Base-by-base conservation (phyloP, 2,797 vertebrate species). In the Salarias fasciatus region DNA sequence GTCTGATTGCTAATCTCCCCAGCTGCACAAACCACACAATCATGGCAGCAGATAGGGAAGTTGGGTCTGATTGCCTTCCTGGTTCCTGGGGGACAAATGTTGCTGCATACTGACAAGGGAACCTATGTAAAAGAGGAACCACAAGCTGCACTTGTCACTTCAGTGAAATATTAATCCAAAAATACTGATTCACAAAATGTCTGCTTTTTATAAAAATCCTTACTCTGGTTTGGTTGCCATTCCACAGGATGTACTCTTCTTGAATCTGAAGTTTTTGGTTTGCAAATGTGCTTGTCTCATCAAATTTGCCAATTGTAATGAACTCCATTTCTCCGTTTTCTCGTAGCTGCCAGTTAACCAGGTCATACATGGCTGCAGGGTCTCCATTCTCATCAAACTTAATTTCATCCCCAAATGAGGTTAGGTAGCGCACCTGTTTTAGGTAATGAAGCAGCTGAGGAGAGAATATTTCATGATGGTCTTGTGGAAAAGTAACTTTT, bases 1-100 rank as follows among this genome's bases (percentile, higher is more conserved):
- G 90, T 93, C 79, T 93, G 87, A 91, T 94, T 94, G 90, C 92
- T 95, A 83, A 94, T 88, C 86, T 93, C 84, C 71, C 93, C 93
- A 84, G 91, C 91, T 88, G 90, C 73, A 77, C 94, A 95, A 67
- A 88, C 75, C 83, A 94, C 81, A 84, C 93, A 95, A 81, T 94
- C 93, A 91, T 93, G 90, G 88, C 94, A 95, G 87, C 93, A 94
- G 54, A 92, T 58, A 85, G 93, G 91, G 67, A 89, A 90, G 73
- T 91, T 88, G 38, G 89, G 90, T 79, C 87, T 90, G 82, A 87
- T 92, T 72, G 92, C 90, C 52, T 93, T 93, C 46, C 93, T 81
- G 50, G 90, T 93, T 24, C 94, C 93, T 60, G 88, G 88, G 47
- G 83, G 81, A 83, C 93, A 94, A 73, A 91, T 89, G 52, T 68